Conservation (phyloP, 2,113 vertebrate genomes). For the Dinomys branickii region DNA sequence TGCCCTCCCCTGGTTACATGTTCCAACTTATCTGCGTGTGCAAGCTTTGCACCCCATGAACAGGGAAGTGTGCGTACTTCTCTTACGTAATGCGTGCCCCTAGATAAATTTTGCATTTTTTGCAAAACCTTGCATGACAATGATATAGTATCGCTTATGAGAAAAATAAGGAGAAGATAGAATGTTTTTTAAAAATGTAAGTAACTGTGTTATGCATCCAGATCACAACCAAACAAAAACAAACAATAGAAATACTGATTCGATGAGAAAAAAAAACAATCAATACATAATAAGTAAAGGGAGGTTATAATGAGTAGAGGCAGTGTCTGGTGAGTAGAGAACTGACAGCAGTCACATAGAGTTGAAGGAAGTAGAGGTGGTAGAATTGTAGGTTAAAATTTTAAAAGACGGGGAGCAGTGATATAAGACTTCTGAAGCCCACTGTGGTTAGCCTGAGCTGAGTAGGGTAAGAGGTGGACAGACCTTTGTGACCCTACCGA, state of each 20-base stretch:
- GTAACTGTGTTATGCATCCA: background rate
- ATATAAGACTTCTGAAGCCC: background rate
- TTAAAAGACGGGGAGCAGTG: background rate
- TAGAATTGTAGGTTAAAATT: background rate
- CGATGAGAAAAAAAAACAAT: background rate
- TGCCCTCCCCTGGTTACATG: rapidly evolving
- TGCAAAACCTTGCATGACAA: background rate
- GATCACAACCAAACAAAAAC: background rate
- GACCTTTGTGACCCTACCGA: rapidly evolving
- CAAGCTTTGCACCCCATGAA: rapidly evolving
- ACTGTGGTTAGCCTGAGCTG: background rate
- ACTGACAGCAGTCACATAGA: rapidly evolving
- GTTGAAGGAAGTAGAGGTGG: background rate
- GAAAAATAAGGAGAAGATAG: background rate
- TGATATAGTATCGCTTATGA: background rate
- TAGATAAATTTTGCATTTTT: background rate
- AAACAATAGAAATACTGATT: background rate
- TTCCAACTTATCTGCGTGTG: rapidly evolving
- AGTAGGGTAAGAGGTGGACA: rapidly evolving
- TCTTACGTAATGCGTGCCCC: rapidly evolving
- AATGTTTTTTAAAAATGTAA: background rate
- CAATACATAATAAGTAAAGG: background rate
- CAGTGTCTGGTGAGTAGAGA: background rate
- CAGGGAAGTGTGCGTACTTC: background rate
- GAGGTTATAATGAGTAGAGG: background rate